Evolutionary conservation across 2,888 invertebrate genomes (phyloP), one percentile per base, ranked within the genome.

Genomic region (Corbicula japonica): DNA sequence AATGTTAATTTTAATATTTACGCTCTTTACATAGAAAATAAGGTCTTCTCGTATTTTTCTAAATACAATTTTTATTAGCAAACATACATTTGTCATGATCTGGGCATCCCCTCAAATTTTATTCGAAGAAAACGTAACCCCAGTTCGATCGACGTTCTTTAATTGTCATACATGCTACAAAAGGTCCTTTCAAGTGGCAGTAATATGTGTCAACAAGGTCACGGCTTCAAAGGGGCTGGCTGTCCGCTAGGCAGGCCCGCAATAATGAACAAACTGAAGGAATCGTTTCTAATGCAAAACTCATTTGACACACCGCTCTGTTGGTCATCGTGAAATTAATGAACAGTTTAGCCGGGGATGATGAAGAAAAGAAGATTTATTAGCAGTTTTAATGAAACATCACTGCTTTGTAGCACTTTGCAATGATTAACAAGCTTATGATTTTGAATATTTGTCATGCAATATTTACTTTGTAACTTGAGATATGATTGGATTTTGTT

Each of bases 311-410:
- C 23, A n/a, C 69, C 48, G 46, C 69, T 23, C 56, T 30, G 58
- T 21, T 69, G 69, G 69, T 50, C 41, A 61, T 62, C 18, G 41
- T 21, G 35, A 50, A 68, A 52, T 56, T 62, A 69, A 69, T 69
- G 63, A 69, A 34, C 30, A 56, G 38, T 69, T 56, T 32, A 44
- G 34, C 44, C 38, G 63, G 62, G 63, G 63, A 54, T n/a, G 56
- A 46, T 56, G 50, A 41, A 35, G 38, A 63, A 38, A 48, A 10
- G 63, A 76, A 63, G 75, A 76, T 76, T 76, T 69, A 76, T 76
- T 69, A 56, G 46, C 4, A 61, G 46, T 32, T 68, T 61, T 68
- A 58, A 41, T 44, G 52, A 68, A 75, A 68, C 68, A 68, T 75
- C 34, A 54, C 41, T 23, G 52, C 38, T 34, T 75, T 66, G 68